Percentiles rank a stretch among this genome's conserved stretches.
Conservation (phyloP, 2,888 invertebrate species). For the Cryptocheilus praepositus region DNA sequence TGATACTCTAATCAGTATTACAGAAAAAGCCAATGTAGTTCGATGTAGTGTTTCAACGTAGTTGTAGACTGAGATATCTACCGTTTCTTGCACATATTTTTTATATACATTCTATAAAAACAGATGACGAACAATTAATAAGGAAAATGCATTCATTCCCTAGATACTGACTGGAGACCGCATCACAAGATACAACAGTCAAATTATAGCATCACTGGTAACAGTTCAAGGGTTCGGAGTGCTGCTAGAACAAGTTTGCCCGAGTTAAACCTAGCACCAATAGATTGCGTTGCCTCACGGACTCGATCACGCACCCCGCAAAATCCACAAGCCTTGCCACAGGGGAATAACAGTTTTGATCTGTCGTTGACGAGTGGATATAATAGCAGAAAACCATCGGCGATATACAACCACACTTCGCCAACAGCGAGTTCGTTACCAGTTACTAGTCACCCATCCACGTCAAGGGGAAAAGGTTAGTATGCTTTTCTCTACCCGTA, state of each 20-base stretch:
- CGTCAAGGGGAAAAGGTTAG: slow-evolving; percentile 72
- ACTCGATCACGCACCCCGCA: slow-evolving; percentile 72
- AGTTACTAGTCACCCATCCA: slow-evolving; percentile 70
- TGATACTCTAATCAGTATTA: too few relatives aligned
- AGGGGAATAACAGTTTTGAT: slow-evolving; percentile 61
- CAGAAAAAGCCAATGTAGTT: too few relatives aligned
- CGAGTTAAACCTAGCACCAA: slow-evolving; percentile 66
- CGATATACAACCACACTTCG: slow-evolving; percentile 45
- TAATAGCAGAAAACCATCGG: slow-evolving; percentile 58
- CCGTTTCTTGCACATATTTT: too few relatives aligned
- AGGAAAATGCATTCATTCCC: slow-evolving; percentile 17
- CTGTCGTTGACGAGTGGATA: slow-evolving; percentile 59
- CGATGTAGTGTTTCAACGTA: too few relatives aligned
- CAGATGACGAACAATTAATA: not conserved
- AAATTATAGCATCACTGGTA: slow-evolving; percentile 59
- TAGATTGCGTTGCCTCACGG: slow-evolving; percentile 72
- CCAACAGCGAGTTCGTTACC: slow-evolving; percentile 53
- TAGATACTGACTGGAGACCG: slow-evolving; percentile 69
- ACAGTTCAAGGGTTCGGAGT: slow-evolving; percentile 62
- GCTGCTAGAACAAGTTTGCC: slow-evolving; percentile 58
- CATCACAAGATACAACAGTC: slow-evolving; percentile 66
- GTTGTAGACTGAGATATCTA: too few relatives aligned
- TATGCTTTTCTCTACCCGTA: slow-evolving; percentile 34
- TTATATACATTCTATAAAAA: too few relatives aligned
- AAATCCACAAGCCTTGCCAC: slow-evolving; percentile 61